These are phyloP conservation scores for Gastrophryne carolinensis DNA, from an alignment of 2,797 vertebrate species.

Conservation along the genomic window DNA sequence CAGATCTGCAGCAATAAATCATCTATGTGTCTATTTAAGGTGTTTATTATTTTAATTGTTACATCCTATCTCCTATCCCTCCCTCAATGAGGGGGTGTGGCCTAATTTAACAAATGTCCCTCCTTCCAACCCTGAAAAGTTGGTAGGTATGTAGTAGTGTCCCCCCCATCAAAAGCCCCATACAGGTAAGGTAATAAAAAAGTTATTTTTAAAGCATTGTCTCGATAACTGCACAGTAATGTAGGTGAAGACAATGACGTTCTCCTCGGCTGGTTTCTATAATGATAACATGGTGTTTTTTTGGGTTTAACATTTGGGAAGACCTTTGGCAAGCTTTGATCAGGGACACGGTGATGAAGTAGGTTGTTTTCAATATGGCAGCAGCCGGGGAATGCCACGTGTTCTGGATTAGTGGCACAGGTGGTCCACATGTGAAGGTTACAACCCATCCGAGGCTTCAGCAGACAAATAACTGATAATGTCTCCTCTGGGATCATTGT, in stretches of 20 bases:
- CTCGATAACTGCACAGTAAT: too few species aligned
- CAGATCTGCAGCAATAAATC: too few species aligned
- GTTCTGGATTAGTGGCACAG: constrained; percentile 2
- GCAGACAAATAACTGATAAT: neutral
- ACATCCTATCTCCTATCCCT: too few species aligned
- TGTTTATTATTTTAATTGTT: too few species aligned
- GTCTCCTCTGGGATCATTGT: neutral
- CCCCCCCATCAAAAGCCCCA: too few species aligned
- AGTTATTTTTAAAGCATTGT: too few species aligned
- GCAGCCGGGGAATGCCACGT: neutral
- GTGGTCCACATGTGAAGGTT: constrained; percentile 8
- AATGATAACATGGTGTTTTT: neutral
- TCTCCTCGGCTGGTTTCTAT: neutral
- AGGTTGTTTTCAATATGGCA: neutral
- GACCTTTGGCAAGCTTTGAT: neutral
- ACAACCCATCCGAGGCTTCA: neutral
- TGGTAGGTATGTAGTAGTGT: too few species aligned
- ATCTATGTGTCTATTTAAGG: too few species aligned
- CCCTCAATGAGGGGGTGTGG: too few species aligned
- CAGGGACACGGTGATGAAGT: neutral
- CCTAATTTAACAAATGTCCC: too few species aligned
- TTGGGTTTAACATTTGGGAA: neutral
- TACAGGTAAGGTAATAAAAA: too few species aligned
- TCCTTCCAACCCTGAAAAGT: too few species aligned
- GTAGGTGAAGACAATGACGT: neutral